Conservation (phyloP, 1,140 invertebrate genomes). For the Drosophila lacteicornis region DNA sequence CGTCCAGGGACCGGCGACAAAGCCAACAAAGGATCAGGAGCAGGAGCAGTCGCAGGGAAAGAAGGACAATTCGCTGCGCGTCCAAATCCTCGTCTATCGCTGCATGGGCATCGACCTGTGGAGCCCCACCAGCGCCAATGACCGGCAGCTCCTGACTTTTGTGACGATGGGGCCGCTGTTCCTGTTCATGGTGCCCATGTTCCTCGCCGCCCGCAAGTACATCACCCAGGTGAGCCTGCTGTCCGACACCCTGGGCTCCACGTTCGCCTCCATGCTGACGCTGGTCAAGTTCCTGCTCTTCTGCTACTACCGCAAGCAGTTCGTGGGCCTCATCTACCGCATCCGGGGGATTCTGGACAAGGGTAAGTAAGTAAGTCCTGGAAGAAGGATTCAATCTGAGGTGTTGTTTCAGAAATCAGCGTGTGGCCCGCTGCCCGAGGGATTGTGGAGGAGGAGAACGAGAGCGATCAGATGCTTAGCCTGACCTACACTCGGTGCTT, state of each 20-base stretch:
- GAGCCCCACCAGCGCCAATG: constrained; percentile 25
- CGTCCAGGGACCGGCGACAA: not conserved
- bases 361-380: constrained; percentile 38
- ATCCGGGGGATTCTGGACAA: constrained; percentile 51
- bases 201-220: constrained; percentile 37
- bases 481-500: constrained; percentile 59
- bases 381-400: not conserved
- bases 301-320: constrained; percentile 53
- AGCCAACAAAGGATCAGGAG: not conserved
- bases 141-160: constrained; percentile 39
- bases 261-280: constrained; percentile 50
- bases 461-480: constrained; percentile 60
- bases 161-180: constrained; percentile 28
- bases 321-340: constrained; percentile 54
- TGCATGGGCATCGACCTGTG: constrained; percentile 64
- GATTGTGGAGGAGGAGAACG: constrained; percentile 63
- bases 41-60: not conserved
- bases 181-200: constrained; percentile 46
- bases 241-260: constrained; percentile 60
- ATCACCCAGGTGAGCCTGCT: constrained; percentile 58
- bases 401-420: constrained; percentile 29
- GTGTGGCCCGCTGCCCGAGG: constrained; percentile 28
- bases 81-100: constrained; percentile 57
- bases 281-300: constrained; percentile 57
- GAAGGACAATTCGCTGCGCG: constrained; percentile 44